Base-by-base conservation (phyloP, 2,888 invertebrate species). In the Drosophila hawaiiensis region DNA sequence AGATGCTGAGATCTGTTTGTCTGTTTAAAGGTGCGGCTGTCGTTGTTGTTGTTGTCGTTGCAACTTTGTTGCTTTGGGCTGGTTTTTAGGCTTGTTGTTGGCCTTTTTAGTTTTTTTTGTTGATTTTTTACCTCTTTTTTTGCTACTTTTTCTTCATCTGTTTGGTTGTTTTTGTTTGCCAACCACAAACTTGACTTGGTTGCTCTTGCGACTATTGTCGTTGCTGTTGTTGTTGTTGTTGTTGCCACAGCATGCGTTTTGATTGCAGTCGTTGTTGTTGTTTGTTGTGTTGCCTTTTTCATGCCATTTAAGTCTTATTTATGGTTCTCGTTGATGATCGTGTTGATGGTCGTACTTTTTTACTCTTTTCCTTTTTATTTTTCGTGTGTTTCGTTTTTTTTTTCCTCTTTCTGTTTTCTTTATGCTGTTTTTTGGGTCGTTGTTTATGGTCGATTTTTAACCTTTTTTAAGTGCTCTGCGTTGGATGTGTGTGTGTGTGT, bases 251-350 rank as follows among this genome's bases (percentile, higher is more conserved):
- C 90, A 82, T 90, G 88, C 85, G 88, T 90, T 90, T 88, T 88
- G 86, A 90, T 77, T 89, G 84, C 89, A 91, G 75, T 52, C 54
- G 65, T 65, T 70, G 68, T 58, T 55, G 54, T 29, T 61, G 53
- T 33, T 60, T 62, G 43, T 35, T 63, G 55, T 68, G 69, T 65
- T 73, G 68, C 63, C 69, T 73, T 91, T 85, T 91, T 84, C 75
- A 89, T 83, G 89, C 91, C 89, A 91, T 91, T 89, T 90, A 89
- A 91, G 90, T 89, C 91, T 89, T 89, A 89, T 89, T 89, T 89
- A 89, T 89, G 91, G 89, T 91, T 89, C 89, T 89, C 76, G 87
- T 83, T 86, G 90, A 91, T 89, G 91, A 90, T 90, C 90, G 91
- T 91, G 91, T 86, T 90, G 89, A 89, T 91, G 90, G 87, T 87